Evolutionary conservation across 2,113 vertebrate genomes (phyloP), one percentile per base, ranked within the genome.

Genomic region (Aix galericulata): DNA sequence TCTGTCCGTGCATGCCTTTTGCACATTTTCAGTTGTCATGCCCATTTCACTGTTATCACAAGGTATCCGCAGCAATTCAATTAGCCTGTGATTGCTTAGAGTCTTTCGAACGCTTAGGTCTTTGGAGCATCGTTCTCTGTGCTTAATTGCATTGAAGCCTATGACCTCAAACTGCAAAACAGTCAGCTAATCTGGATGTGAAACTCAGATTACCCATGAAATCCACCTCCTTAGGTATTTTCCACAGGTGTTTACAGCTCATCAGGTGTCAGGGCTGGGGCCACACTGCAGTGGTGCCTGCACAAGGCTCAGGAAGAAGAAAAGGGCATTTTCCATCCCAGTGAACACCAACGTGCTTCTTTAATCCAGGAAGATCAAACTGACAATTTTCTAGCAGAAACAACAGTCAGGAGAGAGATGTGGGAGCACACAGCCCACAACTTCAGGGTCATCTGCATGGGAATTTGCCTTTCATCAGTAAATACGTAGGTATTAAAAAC

Each of bases 1-100:
- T 21, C 66, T 74, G 7, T 21, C 55, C 58, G 72, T 32, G 31
- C 82, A 87, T 31, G 40, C 26, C 18, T 92, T 86, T 29, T 78
- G 69, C 44, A 90, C 67, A 12, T 27, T n/a, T 87, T 25, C 44
- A 66, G 21, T n/a, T 87, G 38, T 25, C 44, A 58, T 63, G 44
- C 27, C 31, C 4, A 2, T 76, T 89, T 87, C 72, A 27, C 25
- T 10, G 0, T 42, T 63, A 40, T 29, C 60, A n/a, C 36, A 80
- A 89, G 50, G 69, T 55, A 94, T 34, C 52, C 31, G 34, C 81
- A 86, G 46, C 71, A 62, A 92, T 75, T 69, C 67, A 92, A 69
- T 73, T 82, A 89, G 66, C 58, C 58, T 66, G 74, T 40, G 76
- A 95, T 91, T 75, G 78, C 73, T 80, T 84, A 72, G 46, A 73